These are phyloP conservation scores for Cinara cedri DNA, from an alignment of 2,888 invertebrate genomes.

Conservation along the genomic window DNA sequence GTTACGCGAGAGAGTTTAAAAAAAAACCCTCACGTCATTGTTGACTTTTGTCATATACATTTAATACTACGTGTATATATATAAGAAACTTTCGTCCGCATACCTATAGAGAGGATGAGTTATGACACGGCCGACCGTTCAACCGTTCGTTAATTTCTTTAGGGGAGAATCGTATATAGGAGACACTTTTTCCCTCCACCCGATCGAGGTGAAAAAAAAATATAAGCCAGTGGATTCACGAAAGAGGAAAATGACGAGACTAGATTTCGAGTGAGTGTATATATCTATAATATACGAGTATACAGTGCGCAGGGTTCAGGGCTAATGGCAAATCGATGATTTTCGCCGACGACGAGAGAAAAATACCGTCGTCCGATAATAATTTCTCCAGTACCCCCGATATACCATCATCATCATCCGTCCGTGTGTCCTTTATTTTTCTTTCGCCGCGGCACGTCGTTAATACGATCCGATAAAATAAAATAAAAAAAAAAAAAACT, in stretches of 20 bases:
- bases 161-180: not conserved
- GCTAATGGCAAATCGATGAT: conserved; percentile 54
- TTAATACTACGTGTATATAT: too few relatives aligned
- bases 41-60: conserved; percentile 45
- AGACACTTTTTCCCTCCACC: conserved; percentile 30
- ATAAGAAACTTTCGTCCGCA: conserved; percentile 24
- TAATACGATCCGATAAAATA: conserved; percentile 38
- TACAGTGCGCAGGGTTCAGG: not conserved
- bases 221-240: conserved; percentile 15
- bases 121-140: conserved; percentile 34
- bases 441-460: conserved; percentile 31
- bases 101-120: conserved; percentile 22
- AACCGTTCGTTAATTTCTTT: conserved; percentile 54
- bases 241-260: conserved; percentile 24
- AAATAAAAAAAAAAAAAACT: not conserved
- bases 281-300: not conserved
- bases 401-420: too few relatives aligned
- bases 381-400: conserved; percentile 19
- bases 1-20: conserved; percentile 12
- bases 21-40: conserved; percentile 30
- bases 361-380: conserved; percentile 14
- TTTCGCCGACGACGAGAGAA: conserved; percentile 14
- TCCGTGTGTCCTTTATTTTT: conserved; percentile 1
- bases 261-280: conserved; percentile 40
- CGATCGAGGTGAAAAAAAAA: conserved; percentile 41